These are phyloP conservation scores for Cheilosia scutellata DNA, from an alignment of 2,888 invertebrate species.

Conservation along the genomic window DNA sequence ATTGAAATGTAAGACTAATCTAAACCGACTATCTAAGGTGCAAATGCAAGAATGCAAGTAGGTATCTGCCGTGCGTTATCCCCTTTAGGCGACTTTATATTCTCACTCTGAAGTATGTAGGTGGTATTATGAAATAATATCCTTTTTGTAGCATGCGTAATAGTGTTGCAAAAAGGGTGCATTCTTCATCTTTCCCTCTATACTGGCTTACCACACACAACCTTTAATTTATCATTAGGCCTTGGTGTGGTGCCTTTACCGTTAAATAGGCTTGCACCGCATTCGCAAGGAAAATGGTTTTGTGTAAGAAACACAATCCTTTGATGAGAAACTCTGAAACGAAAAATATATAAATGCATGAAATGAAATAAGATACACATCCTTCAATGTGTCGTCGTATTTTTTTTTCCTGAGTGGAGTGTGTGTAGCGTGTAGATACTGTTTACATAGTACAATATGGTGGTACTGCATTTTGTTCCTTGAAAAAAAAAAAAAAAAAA, in stretches of 20 bases:
- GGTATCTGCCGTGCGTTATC: constrained; percentile 22
- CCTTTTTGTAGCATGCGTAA: constrained; percentile 21
- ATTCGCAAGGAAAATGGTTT: constrained; percentile 3
- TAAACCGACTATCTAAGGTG: constrained; percentile 6
- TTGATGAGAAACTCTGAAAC: constrained; percentile 22
- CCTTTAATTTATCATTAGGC: constrained; percentile 13
- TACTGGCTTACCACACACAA: not conserved
- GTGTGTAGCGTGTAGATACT: not conserved
- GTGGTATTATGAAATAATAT: constrained; percentile 1
- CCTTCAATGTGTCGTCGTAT: constrained; percentile 20
- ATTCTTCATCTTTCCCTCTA: not conserved
- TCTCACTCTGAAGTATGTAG: not conserved
- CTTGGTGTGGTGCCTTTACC: constrained; percentile 10
- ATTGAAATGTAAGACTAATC: constrained; percentile 17
- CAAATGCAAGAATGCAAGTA: too few species aligned
- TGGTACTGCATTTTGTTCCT: constrained; percentile 28
- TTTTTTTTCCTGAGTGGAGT: not conserved
- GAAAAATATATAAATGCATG: constrained; percentile 5
- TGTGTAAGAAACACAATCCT: constrained; percentile 17
- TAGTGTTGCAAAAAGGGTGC: not conserved
- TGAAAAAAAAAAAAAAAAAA: constrained; percentile 2
- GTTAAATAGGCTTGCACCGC: not conserved
- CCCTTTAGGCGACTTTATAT: constrained; percentile 5
- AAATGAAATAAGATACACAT: constrained; percentile 33
- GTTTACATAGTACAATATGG: constrained; percentile 31